phyloP scores from a whole-genome alignment of 1,140 invertebrate genomes.

The Himalopsyche phryganea region DNA sequence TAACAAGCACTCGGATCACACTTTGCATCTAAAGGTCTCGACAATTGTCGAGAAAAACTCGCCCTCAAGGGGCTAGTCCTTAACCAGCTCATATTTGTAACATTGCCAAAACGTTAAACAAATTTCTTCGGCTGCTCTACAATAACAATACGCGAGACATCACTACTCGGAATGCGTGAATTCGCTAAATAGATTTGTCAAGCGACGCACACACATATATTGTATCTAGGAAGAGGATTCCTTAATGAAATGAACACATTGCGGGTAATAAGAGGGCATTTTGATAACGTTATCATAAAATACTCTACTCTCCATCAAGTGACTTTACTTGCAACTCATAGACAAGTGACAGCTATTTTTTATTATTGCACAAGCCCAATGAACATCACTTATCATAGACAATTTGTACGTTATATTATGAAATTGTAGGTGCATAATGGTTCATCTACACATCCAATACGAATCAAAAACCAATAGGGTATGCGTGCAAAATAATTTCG shows the following conservation, averaged over 20 bases:
- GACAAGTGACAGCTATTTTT: too few species aligned
- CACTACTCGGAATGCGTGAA: neutral
- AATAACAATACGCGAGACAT: neutral
- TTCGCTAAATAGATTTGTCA: too few species aligned
- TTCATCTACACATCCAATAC: too few species aligned
- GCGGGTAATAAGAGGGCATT: slow-evolving; percentile 16
- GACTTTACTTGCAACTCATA: too few species aligned
- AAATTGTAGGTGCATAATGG: too few species aligned
- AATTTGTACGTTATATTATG: too few species aligned
- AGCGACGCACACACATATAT: neutral
- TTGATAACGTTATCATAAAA: slow-evolving; percentile 24
- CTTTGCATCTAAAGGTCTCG: slow-evolving; percentile 36
- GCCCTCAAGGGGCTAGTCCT: slow-evolving; percentile 57
- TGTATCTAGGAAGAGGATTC: neutral
- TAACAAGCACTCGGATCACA: slow-evolving; percentile 77
- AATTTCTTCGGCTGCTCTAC: neutral
- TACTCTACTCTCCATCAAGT: neutral
- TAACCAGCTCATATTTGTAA: slow-evolving; percentile 62
- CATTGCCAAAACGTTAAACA: slow-evolving; percentile 6
- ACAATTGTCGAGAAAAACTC: slow-evolving; percentile 52
- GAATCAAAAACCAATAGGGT: too few species aligned
- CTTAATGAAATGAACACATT: neutral
- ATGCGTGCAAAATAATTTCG: too few species aligned
- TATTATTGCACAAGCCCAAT: too few species aligned
- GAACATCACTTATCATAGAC: too few species aligned